These are phyloP conservation scores for Epizoanthus fatuus DNA, from an alignment of 92 coral and sea anemone genomes.

Conservation along the genomic window DNA sequence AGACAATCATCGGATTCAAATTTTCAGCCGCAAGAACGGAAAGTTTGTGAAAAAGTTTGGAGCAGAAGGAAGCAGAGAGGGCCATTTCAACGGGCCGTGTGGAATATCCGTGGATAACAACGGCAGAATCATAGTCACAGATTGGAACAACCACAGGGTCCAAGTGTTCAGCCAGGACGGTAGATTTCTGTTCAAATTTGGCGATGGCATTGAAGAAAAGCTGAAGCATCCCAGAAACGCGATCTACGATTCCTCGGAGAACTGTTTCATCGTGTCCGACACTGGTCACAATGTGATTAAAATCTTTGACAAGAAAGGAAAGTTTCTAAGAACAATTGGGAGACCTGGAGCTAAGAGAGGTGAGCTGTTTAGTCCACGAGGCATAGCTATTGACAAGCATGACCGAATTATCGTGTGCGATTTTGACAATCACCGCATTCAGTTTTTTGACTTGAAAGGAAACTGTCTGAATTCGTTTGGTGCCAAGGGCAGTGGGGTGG, in stretches of 20 bases:
- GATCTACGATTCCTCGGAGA: conserved; percentile 65
- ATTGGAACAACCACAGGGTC: conserved; percentile 91
- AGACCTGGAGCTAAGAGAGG: conserved; percentile 87
- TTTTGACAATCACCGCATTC: conserved; percentile 90
- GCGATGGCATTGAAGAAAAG: conserved; percentile 66
- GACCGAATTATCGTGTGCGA: conserved; percentile 87
- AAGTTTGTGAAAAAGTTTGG: conserved; percentile 85
- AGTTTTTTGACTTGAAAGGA: conserved; percentile 84
- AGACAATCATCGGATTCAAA: conserved; percentile 83
- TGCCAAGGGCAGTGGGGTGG: conserved; percentile 76
- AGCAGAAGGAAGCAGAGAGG: conserved; percentile 72
- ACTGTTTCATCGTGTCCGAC: conserved; percentile 85
- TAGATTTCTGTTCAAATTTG: conserved; percentile 80
- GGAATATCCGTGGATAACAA: conserved; percentile 76
- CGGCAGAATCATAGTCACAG: conserved; percentile 84
- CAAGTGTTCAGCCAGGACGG: conserved; percentile 86
- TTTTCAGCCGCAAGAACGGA: conserved; percentile 84
- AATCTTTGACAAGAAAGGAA: conserved; percentile 85
- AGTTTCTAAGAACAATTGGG: conserved; percentile 74
- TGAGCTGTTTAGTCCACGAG: conserved; percentile 88
- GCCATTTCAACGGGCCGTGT: conserved; percentile 86
- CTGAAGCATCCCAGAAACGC: conserved; percentile 90
- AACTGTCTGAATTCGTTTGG: conserved; percentile 84
- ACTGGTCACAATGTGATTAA: conserved; percentile 88
- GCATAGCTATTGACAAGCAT: conserved; percentile 71